A percentile compares a stretch with the other conserved stretches of the same genome.
These are phyloP conservation scores for Scolopax rusticola DNA, from an alignment of 2,797 vertebrate genomes.

Conservation along the genomic window DNA sequence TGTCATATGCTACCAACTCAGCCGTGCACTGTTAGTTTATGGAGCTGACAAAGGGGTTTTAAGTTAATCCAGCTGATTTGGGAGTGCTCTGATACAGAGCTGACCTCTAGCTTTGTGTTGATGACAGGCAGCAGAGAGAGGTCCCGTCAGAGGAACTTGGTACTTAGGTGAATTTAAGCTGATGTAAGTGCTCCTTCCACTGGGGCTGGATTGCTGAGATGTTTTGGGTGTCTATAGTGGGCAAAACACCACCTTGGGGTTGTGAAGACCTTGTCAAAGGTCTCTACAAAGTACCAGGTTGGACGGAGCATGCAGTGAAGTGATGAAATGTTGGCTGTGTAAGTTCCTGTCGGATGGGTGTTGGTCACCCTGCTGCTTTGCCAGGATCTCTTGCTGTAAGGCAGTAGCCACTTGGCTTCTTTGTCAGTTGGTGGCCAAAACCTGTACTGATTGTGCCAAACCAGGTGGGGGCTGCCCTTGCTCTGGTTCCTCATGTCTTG, in stretches of 20 bases:
- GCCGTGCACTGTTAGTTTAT: not conserved
- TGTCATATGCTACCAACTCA: not conserved
- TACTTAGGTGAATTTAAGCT: not conserved
- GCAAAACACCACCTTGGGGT: not conserved
- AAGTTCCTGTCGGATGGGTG: not conserved
- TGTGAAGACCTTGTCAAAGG: not conserved
- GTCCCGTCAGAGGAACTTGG: not conserved
- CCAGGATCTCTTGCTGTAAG: not conserved
- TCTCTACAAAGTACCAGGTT: not conserved
- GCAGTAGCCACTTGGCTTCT: not conserved
- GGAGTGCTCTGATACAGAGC: not conserved
- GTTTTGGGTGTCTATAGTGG: not conserved
- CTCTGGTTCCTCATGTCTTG: not conserved
- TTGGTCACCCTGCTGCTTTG: not conserved
- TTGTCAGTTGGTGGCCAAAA: not conserved
- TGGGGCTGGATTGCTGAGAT: not conserved
- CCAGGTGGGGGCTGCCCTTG: not conserved
- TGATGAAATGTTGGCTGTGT: not conserved
- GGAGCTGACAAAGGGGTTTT: slow-evolving; percentile 29
- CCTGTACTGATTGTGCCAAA: not conserved
- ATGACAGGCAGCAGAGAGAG: not conserved
- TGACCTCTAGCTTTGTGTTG: not conserved
- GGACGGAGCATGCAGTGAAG: not conserved
- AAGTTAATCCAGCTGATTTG: slow-evolving; percentile 18
- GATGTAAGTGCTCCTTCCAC: not conserved